Conservation (phyloP, 2,888 invertebrate genomes). For the Operophtera brumata region DNA sequence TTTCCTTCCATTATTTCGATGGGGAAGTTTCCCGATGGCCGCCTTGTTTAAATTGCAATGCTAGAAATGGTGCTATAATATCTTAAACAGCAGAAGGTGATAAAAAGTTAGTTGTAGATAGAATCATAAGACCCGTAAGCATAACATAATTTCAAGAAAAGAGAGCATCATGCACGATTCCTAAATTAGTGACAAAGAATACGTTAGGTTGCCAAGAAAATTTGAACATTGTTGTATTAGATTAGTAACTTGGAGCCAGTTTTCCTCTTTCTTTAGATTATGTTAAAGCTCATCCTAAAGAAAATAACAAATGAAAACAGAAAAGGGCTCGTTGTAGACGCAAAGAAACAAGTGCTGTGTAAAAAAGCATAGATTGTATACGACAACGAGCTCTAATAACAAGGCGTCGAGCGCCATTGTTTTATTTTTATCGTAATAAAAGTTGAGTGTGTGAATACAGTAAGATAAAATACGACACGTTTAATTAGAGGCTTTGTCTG, state of each 20-base stretch:
- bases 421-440: slow-evolving; percentile 18
- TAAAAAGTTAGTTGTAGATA: too few relatives aligned
- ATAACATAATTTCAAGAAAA: background rate
- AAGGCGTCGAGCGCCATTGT: slow-evolving; percentile 9
- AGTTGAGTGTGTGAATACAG: slow-evolving; percentile 13
- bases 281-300: background rate
- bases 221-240: background rate
- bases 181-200: background rate
- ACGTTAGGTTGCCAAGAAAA: background rate
- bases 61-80: too few relatives aligned
- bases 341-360: slow-evolving; percentile 1
- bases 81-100: too few relatives aligned
- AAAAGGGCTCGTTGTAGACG: background rate
- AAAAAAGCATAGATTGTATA: slow-evolving; percentile 12
- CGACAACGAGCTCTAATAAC: slow-evolving; percentile 6
- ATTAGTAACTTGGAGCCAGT: background rate
- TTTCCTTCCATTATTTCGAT: too few relatives aligned
- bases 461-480: slow-evolving; percentile 17
- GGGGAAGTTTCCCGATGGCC: too few relatives aligned
- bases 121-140: background rate
- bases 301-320: background rate
- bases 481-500: slow-evolving; percentile 26
- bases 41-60: too few relatives aligned
- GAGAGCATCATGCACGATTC: background rate
- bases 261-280: background rate